phyloP scores from a whole-genome alignment of 2,797 vertebrate species.

The Dryobates pubescens region DNA sequence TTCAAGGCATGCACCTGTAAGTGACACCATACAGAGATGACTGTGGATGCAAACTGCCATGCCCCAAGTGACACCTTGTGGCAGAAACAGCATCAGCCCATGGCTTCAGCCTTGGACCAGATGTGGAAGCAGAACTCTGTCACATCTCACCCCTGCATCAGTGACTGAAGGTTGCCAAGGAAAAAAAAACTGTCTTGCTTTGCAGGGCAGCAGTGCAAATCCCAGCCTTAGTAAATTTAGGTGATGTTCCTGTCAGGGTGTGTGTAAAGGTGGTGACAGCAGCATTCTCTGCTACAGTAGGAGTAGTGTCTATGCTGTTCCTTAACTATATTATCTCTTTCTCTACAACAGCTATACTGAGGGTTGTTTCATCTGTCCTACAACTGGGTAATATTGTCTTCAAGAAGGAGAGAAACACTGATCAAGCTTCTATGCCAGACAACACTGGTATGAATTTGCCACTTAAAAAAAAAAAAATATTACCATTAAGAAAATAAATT shows the following conservation, averaged over 20 bases:
- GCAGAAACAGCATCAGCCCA: neutral
- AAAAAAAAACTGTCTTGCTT: neutral
- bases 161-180: neutral
- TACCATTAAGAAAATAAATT: neutral
- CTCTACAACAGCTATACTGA: constrained; percentile 85
- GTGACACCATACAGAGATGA: neutral
- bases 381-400: constrained; percentile 97
- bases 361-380: constrained; percentile 92
- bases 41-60: neutral
- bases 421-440: constrained; percentile 97
- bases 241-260: neutral
- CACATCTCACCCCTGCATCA: neutral
- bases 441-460: constrained; percentile 86
- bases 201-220: neutral
- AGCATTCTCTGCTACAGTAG: neutral
- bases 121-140: neutral
- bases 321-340: neutral
- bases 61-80: constrained; percentile 45
- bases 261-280: neutral
- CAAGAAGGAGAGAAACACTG: constrained; percentile 97
- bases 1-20: neutral
- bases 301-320: neutral
- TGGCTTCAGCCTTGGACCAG: neutral
- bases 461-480: neutral
- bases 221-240: neutral